Evolutionary conservation across 2,888 invertebrate species (phyloP), one percentile per base, ranked within the genome.

Genomic region (Lissocephala sabroskyi): DNA sequence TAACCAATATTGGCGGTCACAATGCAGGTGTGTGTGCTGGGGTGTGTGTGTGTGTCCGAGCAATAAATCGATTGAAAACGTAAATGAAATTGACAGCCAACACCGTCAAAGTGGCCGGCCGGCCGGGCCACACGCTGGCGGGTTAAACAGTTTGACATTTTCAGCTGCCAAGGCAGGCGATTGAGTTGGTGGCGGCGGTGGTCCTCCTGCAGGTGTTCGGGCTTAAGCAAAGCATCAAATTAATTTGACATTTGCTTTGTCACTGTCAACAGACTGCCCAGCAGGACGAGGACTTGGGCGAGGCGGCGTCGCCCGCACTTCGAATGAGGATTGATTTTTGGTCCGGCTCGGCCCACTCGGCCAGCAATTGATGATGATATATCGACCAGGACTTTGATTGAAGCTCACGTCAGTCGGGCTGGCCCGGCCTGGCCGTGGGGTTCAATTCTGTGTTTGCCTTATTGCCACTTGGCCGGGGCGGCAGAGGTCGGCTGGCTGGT

Each of bases 21-120:
- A 26, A 33, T 14, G 14, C 33, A 14, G 11, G n/a, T 33, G 29
- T 42, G 6, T n/a, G 35, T 47, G 35, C 23, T n/a, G 28, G 30
- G 16, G 23, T 36, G 45, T 46, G 48, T 35, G 43, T 49, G 23
- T 35, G 29, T 40, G 30, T 26, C 41, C 28, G 39, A 14, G 51
- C 55, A 56, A 60, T 52, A 61, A 73, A 73, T 73, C 79, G 79
- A 73, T 73, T 73, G 79, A 59, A 76, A 73, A 64, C 79, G 68
- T 79, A 73, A 73, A 79, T 73, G 77, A 79, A 73, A 79, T 65
- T 79, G 71, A 73, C 71, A 73, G 73, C 73, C 65, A 54, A n/a
- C n/a, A n/a, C n/a, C n/a, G n/a, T n/a, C n/a, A n/a, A n/a, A n/a
- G n/a, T n/a, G n/a, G n/a, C n/a, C n/a, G n/a, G 62, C 67, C 60